Evolutionary conservation across 1,140 invertebrate genomes (phyloP).

Genomic region (Dinoponera quadriceps): DNA sequence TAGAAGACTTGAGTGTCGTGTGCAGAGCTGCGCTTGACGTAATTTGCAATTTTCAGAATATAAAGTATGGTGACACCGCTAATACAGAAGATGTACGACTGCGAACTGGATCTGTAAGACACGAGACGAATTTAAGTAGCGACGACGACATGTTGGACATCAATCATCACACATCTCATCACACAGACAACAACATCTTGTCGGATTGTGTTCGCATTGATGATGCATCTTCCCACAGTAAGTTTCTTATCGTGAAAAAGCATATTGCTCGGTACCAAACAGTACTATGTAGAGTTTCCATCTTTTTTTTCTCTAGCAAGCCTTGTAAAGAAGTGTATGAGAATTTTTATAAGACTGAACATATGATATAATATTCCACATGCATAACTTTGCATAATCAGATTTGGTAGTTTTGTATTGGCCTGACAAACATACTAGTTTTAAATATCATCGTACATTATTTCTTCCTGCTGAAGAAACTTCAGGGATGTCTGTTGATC

Average conservation of each 20-base stretch:
- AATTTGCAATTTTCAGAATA: constrained; percentile 41
- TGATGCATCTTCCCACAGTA: constrained; percentile 83
- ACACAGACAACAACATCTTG: constrained; percentile 81
- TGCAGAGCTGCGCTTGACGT: not conserved
- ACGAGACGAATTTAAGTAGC: constrained; percentile 80
- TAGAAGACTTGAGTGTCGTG: not conserved
- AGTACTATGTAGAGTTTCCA: not conserved
- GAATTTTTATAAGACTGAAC: not conserved
- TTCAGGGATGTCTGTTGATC: constrained; percentile 24
- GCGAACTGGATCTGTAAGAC: constrained; percentile 75
- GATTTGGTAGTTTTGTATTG: constrained; percentile 30
- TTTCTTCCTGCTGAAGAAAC: constrained; percentile 41
- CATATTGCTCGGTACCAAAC: not conserved
- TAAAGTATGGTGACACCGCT: constrained; percentile 61
- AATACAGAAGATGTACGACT: constrained; percentile 79
- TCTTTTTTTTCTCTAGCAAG: constrained; percentile 13
- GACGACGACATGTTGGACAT: constrained; percentile 84
- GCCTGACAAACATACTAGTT: not conserved
- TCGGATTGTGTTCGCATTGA: constrained; percentile 82
- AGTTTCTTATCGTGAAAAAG: constrained; percentile 34
- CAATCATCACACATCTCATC: constrained; percentile 80
- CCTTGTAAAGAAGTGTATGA: constrained; percentile 14
- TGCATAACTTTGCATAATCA: not conserved
- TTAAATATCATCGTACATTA: constrained; percentile 28
- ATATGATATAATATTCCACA: not conserved